Conservation (phyloP, 2,888 invertebrate genomes). For the Drosophila mayaguana region DNA sequence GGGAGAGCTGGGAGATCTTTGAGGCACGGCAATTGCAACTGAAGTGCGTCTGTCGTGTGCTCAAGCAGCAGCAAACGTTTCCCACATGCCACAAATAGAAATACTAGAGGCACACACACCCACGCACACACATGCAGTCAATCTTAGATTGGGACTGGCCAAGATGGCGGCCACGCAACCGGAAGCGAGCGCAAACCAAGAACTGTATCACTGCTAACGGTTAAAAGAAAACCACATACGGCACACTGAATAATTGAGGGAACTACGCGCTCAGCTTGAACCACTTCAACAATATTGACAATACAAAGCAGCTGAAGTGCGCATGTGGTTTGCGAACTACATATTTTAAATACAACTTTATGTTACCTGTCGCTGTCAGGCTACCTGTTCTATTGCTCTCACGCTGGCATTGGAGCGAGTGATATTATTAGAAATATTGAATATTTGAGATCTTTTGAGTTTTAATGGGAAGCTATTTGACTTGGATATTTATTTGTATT, state of each 20-base stretch:
- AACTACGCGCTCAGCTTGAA: constrained; percentile 15
- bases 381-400: too few species aligned
- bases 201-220: constrained; percentile 15
- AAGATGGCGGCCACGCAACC: constrained; percentile 42
- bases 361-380: not conserved
- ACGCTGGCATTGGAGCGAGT: not conserved
- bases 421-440: too few species aligned
- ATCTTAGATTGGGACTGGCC: constrained; percentile 43
- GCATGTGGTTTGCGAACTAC: not conserved
- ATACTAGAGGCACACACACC: constrained; percentile 19
- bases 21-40: constrained; percentile 53
- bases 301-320: constrained; percentile 8
- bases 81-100: constrained; percentile 64
- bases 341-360: not conserved
- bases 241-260: constrained; percentile 23
- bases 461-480: too few species aligned
- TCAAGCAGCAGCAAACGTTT: constrained; percentile 58
- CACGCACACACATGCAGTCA: constrained; percentile 16
- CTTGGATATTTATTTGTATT: too few species aligned
- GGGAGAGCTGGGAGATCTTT: constrained; percentile 13
- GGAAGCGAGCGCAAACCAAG: constrained; percentile 40
- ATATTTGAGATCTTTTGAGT: too few species aligned
- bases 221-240: constrained; percentile 33
- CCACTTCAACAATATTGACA: constrained; percentile 29
- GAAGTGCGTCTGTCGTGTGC: constrained; percentile 75